phyloP scores from a whole-genome alignment of 2,888 invertebrate species.

The Mesorhabditis sp. region DNA sequence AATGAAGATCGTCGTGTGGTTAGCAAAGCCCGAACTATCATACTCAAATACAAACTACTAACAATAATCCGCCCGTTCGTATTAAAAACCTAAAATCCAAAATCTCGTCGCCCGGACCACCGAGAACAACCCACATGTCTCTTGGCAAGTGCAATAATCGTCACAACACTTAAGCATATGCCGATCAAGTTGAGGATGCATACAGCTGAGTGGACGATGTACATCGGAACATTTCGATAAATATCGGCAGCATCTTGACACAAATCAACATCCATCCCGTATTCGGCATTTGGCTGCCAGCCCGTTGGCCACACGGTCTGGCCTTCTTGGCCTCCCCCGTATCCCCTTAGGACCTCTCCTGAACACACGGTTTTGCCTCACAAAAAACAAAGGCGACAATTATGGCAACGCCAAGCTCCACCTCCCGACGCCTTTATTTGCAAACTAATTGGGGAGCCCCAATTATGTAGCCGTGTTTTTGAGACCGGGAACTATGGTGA shows the following conservation, averaged over 20 bases:
- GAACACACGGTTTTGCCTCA: too few relatives aligned
- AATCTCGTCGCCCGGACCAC: neutral
- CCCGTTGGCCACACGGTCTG: too few relatives aligned
- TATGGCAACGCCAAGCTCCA: too few relatives aligned
- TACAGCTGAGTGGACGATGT: too few relatives aligned
- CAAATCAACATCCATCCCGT: neutral
- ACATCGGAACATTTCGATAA: neutral
- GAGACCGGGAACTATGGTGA: too few relatives aligned
- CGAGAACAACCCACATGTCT: neutral
- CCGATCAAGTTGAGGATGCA: neutral
- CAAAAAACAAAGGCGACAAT: too few relatives aligned
- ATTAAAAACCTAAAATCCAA: neutral
- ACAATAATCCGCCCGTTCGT: constrained; percentile 4
- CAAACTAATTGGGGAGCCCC: too few relatives aligned
- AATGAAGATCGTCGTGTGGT: neutral
- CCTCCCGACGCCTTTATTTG: too few relatives aligned
- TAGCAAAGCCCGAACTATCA: neutral
- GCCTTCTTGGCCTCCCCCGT: too few relatives aligned
- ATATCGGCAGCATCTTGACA: constrained; percentile 3
- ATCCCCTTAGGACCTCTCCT: too few relatives aligned
- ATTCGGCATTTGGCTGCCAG: neutral
- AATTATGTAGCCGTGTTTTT: too few relatives aligned
- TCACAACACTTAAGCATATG: neutral
- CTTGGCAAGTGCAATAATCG: neutral
- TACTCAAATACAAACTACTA: neutral